These are phyloP conservation scores for Drosophila subobscura DNA, from an alignment of 1,140 invertebrate species.

Conservation along the genomic window DNA sequence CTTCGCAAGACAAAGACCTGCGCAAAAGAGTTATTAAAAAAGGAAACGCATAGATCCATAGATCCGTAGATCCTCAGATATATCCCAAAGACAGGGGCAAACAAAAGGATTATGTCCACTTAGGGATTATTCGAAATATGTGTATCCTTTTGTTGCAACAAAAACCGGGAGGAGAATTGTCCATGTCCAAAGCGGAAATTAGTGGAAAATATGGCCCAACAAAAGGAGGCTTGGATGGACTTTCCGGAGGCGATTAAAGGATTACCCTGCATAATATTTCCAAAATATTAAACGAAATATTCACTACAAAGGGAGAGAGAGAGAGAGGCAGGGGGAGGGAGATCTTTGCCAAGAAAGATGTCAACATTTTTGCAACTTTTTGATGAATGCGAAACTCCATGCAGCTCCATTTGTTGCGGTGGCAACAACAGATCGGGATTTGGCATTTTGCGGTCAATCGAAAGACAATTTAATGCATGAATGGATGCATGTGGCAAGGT, in stretches of 20 bases:
- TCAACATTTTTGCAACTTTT: constrained; percentile 74
- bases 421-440: background rate
- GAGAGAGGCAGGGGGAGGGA: background rate
- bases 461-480: constrained; percentile 74
- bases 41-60: constrained; percentile 12
- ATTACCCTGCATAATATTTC: constrained; percentile 78
- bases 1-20: background rate
- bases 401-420: constrained; percentile 10
- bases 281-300: constrained; percentile 40
- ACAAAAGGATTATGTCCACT: constrained; percentile 79
- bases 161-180: constrained; percentile 6
- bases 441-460: constrained; percentile 54
- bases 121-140: constrained; percentile 71
- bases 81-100: constrained; percentile 40
- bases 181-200: constrained; percentile 56
- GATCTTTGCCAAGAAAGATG: constrained; percentile 22
- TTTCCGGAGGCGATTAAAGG: constrained; percentile 64
- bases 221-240: constrained; percentile 22
- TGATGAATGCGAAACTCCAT: constrained; percentile 61
- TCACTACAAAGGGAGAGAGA: constrained; percentile 16
- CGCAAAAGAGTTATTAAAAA: constrained; percentile 73
- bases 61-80: no score
- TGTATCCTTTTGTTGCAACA: constrained; percentile 43
- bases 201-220: constrained; percentile 67
- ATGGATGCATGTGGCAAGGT: constrained; percentile 40